Conservation (phyloP, 2,797 vertebrate species). For the Thalassophryne amazonica region DNA sequence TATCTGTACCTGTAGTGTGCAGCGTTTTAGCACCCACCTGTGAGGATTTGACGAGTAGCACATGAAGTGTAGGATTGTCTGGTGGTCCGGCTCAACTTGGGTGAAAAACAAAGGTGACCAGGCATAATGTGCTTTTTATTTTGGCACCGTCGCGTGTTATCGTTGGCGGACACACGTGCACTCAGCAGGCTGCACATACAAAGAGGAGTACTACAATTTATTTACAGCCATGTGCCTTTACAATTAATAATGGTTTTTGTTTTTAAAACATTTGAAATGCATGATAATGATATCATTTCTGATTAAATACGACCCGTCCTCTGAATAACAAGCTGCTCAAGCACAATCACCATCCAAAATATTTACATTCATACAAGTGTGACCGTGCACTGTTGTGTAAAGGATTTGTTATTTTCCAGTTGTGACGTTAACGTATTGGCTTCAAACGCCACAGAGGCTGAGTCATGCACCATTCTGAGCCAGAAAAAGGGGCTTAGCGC, state of each 20-base stretch:
- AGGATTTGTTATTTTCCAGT: too few species aligned
- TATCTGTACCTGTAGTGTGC: slow-evolving; percentile 44
- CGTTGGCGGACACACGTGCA: slow-evolving; percentile 58
- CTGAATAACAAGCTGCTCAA: slow-evolving; percentile 48
- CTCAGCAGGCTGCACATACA: slow-evolving; percentile 38
- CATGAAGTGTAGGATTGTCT: slow-evolving; percentile 45
- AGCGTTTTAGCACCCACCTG: too few species aligned
- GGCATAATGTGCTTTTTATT: slow-evolving; percentile 51
- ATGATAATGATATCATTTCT: slow-evolving; percentile 1
- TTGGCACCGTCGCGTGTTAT: slow-evolving; percentile 60
- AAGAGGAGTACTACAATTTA: too few species aligned
- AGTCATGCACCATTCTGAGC: background rate
- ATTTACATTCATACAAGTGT: slow-evolving; percentile 30
- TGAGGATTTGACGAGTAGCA: slow-evolving; percentile 54
- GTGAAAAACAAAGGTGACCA: slow-evolving; percentile 48
- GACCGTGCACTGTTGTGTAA: slow-evolving; percentile 21
- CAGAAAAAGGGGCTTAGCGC: slow-evolving; percentile 7
- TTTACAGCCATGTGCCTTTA: slow-evolving; percentile 23
- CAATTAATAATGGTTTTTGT: slow-evolving; percentile 16
- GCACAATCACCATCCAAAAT: slow-evolving; percentile 45
- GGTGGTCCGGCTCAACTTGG: slow-evolving; percentile 61
- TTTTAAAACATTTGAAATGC: slow-evolving; percentile 19
- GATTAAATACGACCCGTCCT: slow-evolving; percentile 31
- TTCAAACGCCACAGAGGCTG: slow-evolving; percentile 24
- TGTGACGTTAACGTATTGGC: slow-evolving; percentile 30